These are phyloP conservation scores for Hippocampus barbouri DNA, from an alignment of 2,113 vertebrate genomes.

Conservation along the genomic window DNA sequence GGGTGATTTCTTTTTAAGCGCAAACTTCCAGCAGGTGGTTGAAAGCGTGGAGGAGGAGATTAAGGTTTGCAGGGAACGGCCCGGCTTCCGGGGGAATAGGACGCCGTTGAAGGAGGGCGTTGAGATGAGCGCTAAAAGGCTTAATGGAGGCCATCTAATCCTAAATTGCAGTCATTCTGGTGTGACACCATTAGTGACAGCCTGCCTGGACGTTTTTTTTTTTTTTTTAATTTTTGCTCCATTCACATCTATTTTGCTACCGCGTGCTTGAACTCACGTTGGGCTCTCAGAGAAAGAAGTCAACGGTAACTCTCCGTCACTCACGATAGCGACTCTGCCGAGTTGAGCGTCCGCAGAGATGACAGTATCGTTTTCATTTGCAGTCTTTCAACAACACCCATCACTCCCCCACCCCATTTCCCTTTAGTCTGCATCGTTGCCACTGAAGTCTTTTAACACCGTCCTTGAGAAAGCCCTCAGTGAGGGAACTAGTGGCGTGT, in stretches of 20 bases:
- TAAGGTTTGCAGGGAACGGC: conserved; percentile 65
- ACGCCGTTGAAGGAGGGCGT: conserved; percentile 46
- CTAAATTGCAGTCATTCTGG: conserved; percentile 63
- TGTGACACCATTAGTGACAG: conserved; percentile 64
- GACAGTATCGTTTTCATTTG: conserved; percentile 66
- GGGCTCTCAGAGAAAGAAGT: conserved; percentile 45
- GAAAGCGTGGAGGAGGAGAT: conserved; percentile 60
- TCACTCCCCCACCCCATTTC: conserved; percentile 63
- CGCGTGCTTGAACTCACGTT: conserved; percentile 32
- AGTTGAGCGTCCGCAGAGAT: conserved; percentile 67
- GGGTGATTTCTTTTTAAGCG: conserved; percentile 19
- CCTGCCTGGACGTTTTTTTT: conserved; percentile 41
- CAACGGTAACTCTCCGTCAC: conserved; percentile 31
- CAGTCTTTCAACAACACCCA: conserved; percentile 38
- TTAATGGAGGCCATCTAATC: conserved; percentile 70
- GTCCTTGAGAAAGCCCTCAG: conserved; percentile 99
- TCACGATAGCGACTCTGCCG: conserved; percentile 48
- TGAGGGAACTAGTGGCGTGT: conserved; percentile 97
- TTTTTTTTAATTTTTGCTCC: conserved; percentile 17
- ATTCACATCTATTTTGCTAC: conserved; percentile 29
- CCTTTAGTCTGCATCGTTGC: conserved; percentile 84
- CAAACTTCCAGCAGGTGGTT: conserved; percentile 63
- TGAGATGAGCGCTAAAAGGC: conserved; percentile 61
- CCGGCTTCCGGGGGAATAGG: conserved; percentile 57
- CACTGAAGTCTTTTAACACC: conserved; percentile 96